Evolutionary conservation across 2,888 invertebrate species (phyloP).

Genomic region (Mylabris sibirica): DNA sequence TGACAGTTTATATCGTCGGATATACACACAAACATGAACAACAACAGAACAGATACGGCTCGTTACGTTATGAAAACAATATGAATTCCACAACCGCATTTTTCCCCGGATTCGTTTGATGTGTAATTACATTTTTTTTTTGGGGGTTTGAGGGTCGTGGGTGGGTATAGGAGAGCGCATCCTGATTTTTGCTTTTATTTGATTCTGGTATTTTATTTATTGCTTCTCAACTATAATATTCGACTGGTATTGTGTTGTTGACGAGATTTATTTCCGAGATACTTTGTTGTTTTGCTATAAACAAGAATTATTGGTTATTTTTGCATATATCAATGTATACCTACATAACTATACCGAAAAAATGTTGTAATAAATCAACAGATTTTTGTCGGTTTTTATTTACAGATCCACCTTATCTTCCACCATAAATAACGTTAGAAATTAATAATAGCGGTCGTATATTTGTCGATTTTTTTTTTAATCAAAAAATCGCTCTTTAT

Average conservation of each 20-base stretch:
- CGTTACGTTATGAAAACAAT: constrained; percentile 62
- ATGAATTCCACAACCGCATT: constrained; percentile 62
- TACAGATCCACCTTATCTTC: background rate
- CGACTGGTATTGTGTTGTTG: constrained; percentile 28
- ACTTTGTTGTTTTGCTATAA: constrained; percentile 2
- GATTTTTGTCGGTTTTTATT: background rate
- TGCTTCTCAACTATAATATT: constrained; percentile 46
- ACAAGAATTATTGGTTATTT: constrained; percentile 21
- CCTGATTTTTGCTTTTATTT: constrained; percentile 53
- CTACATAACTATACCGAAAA: too few species aligned
- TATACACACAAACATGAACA: background rate
- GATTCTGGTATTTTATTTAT: constrained; percentile 57
- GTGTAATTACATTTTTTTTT: constrained; percentile 61
- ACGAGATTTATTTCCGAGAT: constrained; percentile 30
- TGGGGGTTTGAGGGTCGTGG: too few species aligned
- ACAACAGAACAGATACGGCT: constrained; percentile 46
- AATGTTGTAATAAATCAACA: background rate
- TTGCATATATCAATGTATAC: too few species aligned
- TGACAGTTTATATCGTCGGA: constrained; percentile 46
- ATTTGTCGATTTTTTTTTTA: constrained; percentile 24
- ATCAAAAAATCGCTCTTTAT: constrained; percentile 30
- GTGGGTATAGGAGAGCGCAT: background rate
- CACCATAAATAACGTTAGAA: background rate
- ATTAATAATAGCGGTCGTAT: constrained; percentile 36
- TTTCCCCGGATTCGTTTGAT: constrained; percentile 60